A percentile compares a stretch with the other conserved stretches of the same genome.
Conservation (phyloP, 2,888 invertebrate genomes). For the Drosophila testacea region DNA sequence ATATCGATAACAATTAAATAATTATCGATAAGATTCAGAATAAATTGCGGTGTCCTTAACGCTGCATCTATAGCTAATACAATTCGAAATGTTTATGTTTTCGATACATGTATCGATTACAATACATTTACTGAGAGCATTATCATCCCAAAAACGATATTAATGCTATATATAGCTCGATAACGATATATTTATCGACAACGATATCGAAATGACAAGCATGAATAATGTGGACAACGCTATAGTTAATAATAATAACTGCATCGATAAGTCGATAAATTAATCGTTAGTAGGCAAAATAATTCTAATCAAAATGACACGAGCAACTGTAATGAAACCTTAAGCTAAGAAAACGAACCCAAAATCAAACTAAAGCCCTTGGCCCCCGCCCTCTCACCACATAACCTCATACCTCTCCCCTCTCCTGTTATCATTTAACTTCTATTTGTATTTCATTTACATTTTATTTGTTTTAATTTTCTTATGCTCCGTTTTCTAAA, state of each 20-base stretch:
- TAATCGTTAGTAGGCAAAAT: slow-evolving; percentile 30
- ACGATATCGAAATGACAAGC: no score
- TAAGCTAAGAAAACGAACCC: slow-evolving; percentile 43
- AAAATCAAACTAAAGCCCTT: slow-evolving; percentile 26
- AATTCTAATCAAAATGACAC: slow-evolving; percentile 36
- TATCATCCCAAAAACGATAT: no score
- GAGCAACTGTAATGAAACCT: slow-evolving; percentile 42
- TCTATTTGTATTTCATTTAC: slow-evolving; percentile 22
- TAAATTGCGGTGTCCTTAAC: no score
- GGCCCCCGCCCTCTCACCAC: not conserved
- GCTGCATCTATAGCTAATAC: no score
- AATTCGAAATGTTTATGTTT: not conserved
- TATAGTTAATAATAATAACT: not conserved
- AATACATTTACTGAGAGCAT: not conserved
- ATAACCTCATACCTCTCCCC: not conserved
- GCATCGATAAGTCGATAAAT: slow-evolving; percentile 15
- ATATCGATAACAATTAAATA: slow-evolving; percentile 15
- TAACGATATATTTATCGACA: not conserved
- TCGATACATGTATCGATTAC: not conserved
- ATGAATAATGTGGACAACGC: no score
- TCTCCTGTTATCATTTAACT: not conserved
- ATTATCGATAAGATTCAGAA: slow-evolving; percentile 6
- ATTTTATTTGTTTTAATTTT: not conserved
- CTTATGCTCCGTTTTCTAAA: slow-evolving; percentile 26
- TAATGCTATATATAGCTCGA: slow-evolving; percentile 2